Percentiles rank a stretch among this genome's conserved stretches.
phyloP scores from a whole-genome alignment of 2,113 vertebrate genomes.

The Chionis minor region DNA sequence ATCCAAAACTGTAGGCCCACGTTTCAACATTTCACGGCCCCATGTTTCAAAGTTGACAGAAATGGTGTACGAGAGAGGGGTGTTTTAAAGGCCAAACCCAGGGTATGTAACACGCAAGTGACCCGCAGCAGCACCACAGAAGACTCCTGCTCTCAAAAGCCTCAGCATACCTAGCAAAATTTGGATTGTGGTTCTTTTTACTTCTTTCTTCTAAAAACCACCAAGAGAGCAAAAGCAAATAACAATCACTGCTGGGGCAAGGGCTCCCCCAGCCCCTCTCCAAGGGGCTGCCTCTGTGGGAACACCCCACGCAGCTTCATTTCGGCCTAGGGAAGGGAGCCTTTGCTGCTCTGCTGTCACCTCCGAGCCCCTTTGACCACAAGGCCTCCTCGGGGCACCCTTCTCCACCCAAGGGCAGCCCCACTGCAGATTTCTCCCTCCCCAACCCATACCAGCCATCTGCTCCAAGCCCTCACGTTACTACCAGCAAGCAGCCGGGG shows the following conservation, averaged over 20 bases:
- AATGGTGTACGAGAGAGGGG: neutral
- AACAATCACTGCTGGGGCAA: neutral
- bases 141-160: neutral
- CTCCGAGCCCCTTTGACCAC: neutral
- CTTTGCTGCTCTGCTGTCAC: neutral
- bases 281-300: neutral
- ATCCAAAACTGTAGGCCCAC: neutral
- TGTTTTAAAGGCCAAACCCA: neutral
- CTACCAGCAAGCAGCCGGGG: rapidly evolving
- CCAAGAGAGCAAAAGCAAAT: neutral
- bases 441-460: rapidly evolving
- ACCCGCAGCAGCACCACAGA: neutral
- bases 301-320: rapidly evolving
- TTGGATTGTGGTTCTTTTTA: neutral
- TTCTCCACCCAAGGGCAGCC: neutral
- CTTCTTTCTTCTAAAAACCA: neutral
- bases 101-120: neutral
- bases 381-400: neutral
- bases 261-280: too few relatives aligned
- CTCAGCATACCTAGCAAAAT: neutral
- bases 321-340: neutral
- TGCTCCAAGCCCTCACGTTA: rapidly evolving
- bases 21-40: neutral
- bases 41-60: neutral
- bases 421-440: neutral